Evolutionary conservation across 2,888 invertebrate genomes (phyloP).

Genomic region (Sthenelais limicola): DNA sequence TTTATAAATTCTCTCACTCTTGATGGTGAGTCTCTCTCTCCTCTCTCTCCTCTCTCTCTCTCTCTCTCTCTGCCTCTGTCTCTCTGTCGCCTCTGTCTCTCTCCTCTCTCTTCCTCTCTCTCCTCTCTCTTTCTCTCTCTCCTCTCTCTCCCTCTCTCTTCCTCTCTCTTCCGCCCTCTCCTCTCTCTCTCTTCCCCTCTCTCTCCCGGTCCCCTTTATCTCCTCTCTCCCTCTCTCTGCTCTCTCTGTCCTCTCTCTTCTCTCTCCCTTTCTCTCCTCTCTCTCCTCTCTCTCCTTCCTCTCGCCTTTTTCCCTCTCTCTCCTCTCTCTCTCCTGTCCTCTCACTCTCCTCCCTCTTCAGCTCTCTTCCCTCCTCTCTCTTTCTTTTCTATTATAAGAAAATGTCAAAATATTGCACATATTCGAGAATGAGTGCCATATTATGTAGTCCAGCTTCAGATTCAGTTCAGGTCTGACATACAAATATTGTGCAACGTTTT

Average conservation of each 20-base stretch:
- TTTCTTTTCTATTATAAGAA: too few relatives aligned
- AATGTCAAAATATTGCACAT: too few relatives aligned
- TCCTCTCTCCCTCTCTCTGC: not conserved
- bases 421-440: too few relatives aligned
- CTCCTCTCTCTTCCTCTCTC: not conserved
- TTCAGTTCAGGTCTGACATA: too few relatives aligned
- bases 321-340: not conserved
- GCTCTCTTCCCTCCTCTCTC: too few relatives aligned
- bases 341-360: too few relatives aligned
- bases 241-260: not conserved
- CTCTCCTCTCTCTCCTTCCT: conserved; percentile 2
- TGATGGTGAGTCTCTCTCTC: not conserved
- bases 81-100: not conserved
- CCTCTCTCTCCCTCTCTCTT: not conserved
- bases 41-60: not conserved
- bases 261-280: not conserved
- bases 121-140: not conserved
- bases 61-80: not conserved
- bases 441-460: too few relatives aligned
- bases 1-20: too few relatives aligned
- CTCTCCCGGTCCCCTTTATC: not conserved
- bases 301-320: not conserved
- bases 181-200: not conserved
- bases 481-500: too few relatives aligned
- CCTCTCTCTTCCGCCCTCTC: not conserved